phyloP scores from a whole-genome alignment of 2,113 vertebrate genomes.

The Pteropus alecto region DNA sequence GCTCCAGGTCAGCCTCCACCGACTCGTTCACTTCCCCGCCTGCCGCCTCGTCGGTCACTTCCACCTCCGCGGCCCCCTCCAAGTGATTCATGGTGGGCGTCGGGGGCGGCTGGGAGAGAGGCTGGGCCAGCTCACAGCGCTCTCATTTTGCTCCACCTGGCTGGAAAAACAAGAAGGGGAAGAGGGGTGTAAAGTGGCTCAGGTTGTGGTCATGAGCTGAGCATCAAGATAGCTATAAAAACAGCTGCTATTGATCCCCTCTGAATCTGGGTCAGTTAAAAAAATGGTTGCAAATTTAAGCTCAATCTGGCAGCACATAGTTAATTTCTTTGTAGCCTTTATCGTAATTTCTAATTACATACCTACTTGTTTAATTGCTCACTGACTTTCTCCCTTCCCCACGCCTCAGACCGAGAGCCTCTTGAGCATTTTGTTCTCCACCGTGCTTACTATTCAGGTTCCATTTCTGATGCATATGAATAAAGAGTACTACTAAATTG shows the following conservation, averaged over 20 bases:
- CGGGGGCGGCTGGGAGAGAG: constrained; percentile 65
- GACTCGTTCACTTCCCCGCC: constrained; percentile 87
- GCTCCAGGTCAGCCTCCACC: constrained; percentile 89
- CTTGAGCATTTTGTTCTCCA: neutral
- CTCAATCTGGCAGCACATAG: neutral
- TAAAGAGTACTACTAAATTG: constrained; percentile 24
- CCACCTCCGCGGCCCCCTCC: constrained; percentile 85
- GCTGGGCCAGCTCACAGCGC: constrained; percentile 79
- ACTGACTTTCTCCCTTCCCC: neutral
- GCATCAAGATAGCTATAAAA: neutral
- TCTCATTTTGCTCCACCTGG: constrained; percentile 81
- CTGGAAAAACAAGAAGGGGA: constrained; percentile 71
- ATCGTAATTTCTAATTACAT: constrained; percentile 42
- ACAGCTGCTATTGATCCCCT: neutral
- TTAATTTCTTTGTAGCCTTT: neutral
- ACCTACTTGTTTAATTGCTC: constrained; percentile 33
- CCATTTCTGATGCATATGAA: neutral
- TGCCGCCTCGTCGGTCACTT: constrained; percentile 83
- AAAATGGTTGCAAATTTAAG: constrained; percentile 26
- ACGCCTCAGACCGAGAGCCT: neutral
- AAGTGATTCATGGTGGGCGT: constrained; percentile 89
- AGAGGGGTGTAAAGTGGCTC: neutral
- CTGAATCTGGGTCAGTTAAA: constrained; percentile 46
- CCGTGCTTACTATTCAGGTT: neutral
- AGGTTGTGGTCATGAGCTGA: neutral